Evolutionary conservation across 2,113 vertebrate species (phyloP), one percentile per base, ranked within the genome.

Genomic region (Daubentonia madagascariensis): DNA sequence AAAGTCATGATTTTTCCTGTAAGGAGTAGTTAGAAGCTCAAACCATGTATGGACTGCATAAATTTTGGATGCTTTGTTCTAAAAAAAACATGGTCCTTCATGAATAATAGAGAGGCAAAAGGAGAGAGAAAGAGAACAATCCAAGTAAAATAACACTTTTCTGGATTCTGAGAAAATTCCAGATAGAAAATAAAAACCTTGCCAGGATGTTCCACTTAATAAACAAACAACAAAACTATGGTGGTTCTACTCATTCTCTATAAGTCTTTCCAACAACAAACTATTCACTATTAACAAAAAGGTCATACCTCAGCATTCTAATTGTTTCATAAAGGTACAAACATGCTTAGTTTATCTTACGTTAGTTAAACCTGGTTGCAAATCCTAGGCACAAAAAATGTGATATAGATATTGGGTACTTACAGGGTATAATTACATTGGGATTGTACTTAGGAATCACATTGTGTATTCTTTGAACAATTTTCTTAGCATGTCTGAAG

Each of bases 11-110:
- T 84, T 54, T 97, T 68, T 78, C 54, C 54, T 67, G 52, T 94
- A 97, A 98, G 50, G 22, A 93, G 14, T 13, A 93, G 88, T 94
- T 94, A 89, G 75, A 87, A 81, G 48, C 52, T 94, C 80, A 80
- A 76, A 75, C 48, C 50, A 35, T 54, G 22, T 92, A 96, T 16
- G 32, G 59, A 78, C 28, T 96, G 13, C 50, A 94, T 91, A n/a
- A 72, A 94, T 95, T 79, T 54, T 96, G 88, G 88, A 86, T 65
- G 48, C 32, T 91, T 73, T 93, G 20, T 79, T 92, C 76, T 59
- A 37, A 84, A 75, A 94, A 84, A 45, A 14, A 6, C 75, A 85
- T 14, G 45, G 61, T 79, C 20, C 37, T 93, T 91, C 40, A 84
- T 93, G 57, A 96, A 80, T 93, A 92, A 89, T 52, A 59, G 57